phyloP scores from a whole-genome alignment of 2,113 vertebrate genomes.

The Dunckerocampus dactyliophorus region DNA sequence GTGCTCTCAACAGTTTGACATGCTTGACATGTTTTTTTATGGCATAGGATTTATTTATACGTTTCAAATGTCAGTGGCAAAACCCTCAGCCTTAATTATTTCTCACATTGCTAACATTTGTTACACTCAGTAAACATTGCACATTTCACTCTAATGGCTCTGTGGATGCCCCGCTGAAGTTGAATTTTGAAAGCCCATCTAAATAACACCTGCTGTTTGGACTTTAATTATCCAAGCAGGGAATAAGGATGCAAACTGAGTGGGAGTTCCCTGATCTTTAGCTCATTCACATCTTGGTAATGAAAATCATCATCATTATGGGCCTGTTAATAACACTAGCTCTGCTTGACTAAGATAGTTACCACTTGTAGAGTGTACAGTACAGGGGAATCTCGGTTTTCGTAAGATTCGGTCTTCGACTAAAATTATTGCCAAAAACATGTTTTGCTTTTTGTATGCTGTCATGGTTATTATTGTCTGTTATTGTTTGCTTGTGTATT shows the following conservation, averaged over 20 bases:
- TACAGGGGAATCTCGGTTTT: neutral
- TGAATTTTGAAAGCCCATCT: slow-evolving; percentile 28
- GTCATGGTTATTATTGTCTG: too few relatives aligned
- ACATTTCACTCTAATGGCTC: slow-evolving; percentile 8
- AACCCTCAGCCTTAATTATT: slow-evolving; percentile 1
- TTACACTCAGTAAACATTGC: slow-evolving; percentile 3
- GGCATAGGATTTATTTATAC: neutral
- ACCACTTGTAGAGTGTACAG: slow-evolving; percentile 10
- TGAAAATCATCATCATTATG: slow-evolving; percentile 22
- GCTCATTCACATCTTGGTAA: slow-evolving; percentile 30
- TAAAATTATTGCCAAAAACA: too few relatives aligned
- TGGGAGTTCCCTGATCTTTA: slow-evolving; percentile 30
- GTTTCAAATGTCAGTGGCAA: neutral
- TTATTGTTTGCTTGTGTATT: too few relatives aligned
- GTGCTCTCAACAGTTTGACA: too few relatives aligned
- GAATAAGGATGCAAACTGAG: slow-evolving; percentile 31
- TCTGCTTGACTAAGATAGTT: slow-evolving; percentile 13
- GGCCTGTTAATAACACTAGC: slow-evolving; percentile 25
- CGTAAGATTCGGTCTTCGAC: neutral
- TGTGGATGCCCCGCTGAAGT: slow-evolving; percentile 20
- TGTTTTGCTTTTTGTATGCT: too few relatives aligned
- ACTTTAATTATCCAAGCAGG: slow-evolving; percentile 56
- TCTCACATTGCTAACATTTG: neutral
- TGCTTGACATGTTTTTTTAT: too few relatives aligned
- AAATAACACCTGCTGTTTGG: slow-evolving; percentile 43